Evolutionary conservation across 2,113 vertebrate species (phyloP), one percentile per base, ranked within the genome.

Genomic region (Sturnus vulgaris): DNA sequence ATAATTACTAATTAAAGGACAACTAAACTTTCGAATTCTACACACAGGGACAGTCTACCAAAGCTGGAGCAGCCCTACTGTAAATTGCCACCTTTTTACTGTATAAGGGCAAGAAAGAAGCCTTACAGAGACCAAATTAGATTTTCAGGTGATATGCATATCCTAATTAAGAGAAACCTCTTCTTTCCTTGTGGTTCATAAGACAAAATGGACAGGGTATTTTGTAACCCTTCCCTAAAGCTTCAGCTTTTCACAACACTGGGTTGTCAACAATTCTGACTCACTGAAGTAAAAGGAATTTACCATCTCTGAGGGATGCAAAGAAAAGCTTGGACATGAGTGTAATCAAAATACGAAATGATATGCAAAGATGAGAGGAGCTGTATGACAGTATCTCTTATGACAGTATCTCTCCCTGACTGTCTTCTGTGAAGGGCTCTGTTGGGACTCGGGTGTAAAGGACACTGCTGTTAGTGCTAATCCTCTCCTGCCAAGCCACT

Each of bases 361-460:
- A n/a, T 37, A 39, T 2, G 25, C 39, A 64, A 89, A 79, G 30
- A 52, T 12, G 16, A 79, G 44, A 40, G 40, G 79, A 77, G 30
- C 5, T 47, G 40, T 39, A 35, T 3, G 21, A 30, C 0, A 0
- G 0, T 30, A 55, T 31, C 78, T 63, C 18, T 50, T 39, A 35
- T 3, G 21, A 30, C 0, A 0, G 0, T 30, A 55, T 31, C 78
- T 63, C 18, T 50, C 35, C 13, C 66, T 46, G 46, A 33, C 25
- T 70, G 63, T 33, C 55, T 47, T 59, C 35, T 2, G 2, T 15
- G 56, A 87, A 90, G 49, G 31, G 24, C 12, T 70, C 57, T 55
- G 37, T 4, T 61, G 57, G 75, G 63, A 52, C 25, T 18, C 12
- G 6, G 24, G 24, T 60, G 53, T 25, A 61, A 69, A 88, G 15